A percentile compares a stretch with the other conserved stretches of the same genome.
phyloP scores from a whole-genome alignment of 2,113 vertebrate genomes.

The Aythya baeri region DNA sequence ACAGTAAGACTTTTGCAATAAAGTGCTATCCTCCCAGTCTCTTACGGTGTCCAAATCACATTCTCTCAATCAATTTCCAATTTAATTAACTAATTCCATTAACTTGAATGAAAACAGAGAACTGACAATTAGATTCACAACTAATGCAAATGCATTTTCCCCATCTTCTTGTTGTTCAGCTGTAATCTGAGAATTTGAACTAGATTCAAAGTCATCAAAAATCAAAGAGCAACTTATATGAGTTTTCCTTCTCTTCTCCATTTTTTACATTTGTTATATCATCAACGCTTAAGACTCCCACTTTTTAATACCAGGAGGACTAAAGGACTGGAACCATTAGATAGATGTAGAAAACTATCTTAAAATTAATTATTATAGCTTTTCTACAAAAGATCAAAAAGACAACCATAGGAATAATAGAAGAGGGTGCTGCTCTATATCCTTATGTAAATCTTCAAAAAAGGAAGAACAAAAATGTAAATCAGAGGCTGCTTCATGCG shows the following conservation, averaged over 20 bases:
- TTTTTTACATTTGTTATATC: not conserved
- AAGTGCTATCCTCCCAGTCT: not conserved
- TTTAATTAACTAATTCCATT: not conserved
- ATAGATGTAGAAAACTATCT: not conserved
- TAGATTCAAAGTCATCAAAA: not conserved
- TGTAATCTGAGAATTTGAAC: not conserved
- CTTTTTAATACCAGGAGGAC: not conserved
- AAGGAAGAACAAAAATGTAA: not conserved
- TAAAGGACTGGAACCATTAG: not conserved
- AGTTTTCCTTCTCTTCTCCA: not conserved
- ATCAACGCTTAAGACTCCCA: not conserved
- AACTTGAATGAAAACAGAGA: not conserved
- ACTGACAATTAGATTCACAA: not conserved
- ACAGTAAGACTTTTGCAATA: not conserved
- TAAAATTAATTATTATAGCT: not conserved
- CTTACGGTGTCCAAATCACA: not conserved
- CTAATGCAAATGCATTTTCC: not conserved
- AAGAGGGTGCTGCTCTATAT: not conserved
- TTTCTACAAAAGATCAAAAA: not conserved
- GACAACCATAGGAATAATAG: not conserved
- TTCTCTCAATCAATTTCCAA: not conserved
- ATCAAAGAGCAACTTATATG: not conserved
- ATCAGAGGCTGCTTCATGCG: not conserved
- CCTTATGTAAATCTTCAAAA: not conserved
- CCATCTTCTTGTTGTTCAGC: not conserved